Base-by-base conservation (phyloP, 2,888 invertebrate species). In the Punctoribates punctum region DNA sequence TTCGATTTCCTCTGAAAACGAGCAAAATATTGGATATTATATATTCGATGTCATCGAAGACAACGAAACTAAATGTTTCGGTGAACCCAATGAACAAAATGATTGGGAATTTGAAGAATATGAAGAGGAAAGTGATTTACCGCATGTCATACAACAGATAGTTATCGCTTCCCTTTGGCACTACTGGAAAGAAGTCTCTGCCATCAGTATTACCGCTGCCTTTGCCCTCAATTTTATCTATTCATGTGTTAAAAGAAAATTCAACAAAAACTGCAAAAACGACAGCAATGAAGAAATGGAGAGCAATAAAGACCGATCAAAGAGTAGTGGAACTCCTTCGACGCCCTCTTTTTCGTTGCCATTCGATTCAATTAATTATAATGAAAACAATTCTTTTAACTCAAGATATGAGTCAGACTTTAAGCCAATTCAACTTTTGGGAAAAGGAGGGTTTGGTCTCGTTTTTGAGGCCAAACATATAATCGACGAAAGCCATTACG, bases 401-500 rank as follows among this genome's bases (percentile, higher is more conserved):
- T 89, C 85, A 79, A 89, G 96, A 67, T 97, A 93, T 83, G 87
- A 89, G 79, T 88, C 88, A 0, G 96, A 96, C 83, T 97, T 96
- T 84, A 90, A 91, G 70, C 89, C 91, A 34, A 85, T 94, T 42
- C 87, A 89, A 78, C 91, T 92, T 80, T 85, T 95, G 20, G 95
- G 95, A 0, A 88, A 88, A 81, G 98, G 98, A 25, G 98, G 97
- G 0, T 99, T 96, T 84, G 98, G 98, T 0, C 90, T 97, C 1
- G 98, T 99, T 0, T 97, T 97, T 83, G 93, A 96, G 83, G 96
- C 93, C 0, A 89, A 88, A 83, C 96, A 97, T 83, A 94, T 93
- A 83, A 89, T 96, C 76, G 98, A 99, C 83, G 94, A 96, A 81
- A 91, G 93, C 80, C 89, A 89, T 78, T 99, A 98, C 85, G 98